phyloP scores from a whole-genome alignment of 2,113 vertebrate genomes.

The Taurulus bubalis region DNA sequence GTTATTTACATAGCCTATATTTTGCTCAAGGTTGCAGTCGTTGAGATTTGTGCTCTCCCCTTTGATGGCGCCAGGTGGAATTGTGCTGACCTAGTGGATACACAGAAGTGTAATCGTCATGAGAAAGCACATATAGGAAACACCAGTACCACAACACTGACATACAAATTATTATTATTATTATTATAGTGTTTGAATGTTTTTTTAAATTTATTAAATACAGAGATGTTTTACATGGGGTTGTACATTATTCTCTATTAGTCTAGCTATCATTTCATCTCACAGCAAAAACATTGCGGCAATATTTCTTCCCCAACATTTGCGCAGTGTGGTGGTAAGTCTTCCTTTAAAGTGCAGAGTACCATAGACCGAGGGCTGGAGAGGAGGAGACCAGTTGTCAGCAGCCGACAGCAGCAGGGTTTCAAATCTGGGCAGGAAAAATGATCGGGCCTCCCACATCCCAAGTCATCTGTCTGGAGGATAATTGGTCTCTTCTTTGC shows the following conservation, averaged over 20 bases:
- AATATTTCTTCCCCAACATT: slow-evolving; percentile 5
- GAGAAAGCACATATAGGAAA: not conserved
- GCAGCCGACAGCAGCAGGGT: slow-evolving; percentile 55
- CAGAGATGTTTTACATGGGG: not conserved
- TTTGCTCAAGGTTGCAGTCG: not conserved
- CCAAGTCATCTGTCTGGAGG: slow-evolving; percentile 76
- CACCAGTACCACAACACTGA: not conserved
- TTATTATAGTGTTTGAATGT: not conserved
- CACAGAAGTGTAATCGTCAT: not conserved
- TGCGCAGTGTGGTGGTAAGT: slow-evolving; percentile 14
- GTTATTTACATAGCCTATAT: slow-evolving; percentile 1
- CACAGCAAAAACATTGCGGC: not conserved
- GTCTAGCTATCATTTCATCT: not conserved
- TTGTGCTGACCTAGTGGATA: slow-evolving; percentile 6
- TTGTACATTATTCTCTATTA: not conserved
- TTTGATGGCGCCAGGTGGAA: not conserved
- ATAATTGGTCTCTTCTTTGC: slow-evolving; percentile 79
- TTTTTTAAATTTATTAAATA: not conserved
- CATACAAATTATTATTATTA: not conserved
- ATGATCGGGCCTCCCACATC: slow-evolving; percentile 69
- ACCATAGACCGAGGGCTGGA: slow-evolving; percentile 40
- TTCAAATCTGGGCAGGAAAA: slow-evolving; percentile 69
- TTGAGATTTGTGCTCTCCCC: not conserved
- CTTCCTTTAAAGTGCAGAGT: slow-evolving; percentile 38
- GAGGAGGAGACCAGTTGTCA: slow-evolving; percentile 47